Evolutionary conservation across 1,140 invertebrate species (phyloP).

Genomic region (Tetramorium alpestre): DNA sequence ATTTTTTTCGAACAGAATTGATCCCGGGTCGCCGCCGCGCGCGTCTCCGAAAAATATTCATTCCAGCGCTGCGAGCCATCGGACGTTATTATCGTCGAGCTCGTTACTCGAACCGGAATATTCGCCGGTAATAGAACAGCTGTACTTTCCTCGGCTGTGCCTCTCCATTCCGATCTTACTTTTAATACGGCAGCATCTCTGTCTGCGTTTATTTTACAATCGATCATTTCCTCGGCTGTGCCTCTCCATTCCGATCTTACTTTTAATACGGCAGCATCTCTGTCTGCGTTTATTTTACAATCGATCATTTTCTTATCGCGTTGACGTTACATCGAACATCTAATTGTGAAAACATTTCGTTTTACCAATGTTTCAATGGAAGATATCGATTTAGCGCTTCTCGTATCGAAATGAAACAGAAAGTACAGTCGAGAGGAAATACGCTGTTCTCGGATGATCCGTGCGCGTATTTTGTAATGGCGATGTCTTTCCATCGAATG

Average conservation of each 20-base stretch:
- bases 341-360: slow-evolving; percentile 18
- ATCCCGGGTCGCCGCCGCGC: not conserved
- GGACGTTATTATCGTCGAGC: slow-evolving; percentile 45
- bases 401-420: not conserved
- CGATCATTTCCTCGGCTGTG: not conserved
- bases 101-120: slow-evolving; percentile 38
- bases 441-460: slow-evolving; percentile 5
- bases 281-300: not conserved
- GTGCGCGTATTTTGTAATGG: slow-evolving; percentile 5
- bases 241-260: not conserved
- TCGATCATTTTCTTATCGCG: not conserved
- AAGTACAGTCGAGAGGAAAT: not conserved
- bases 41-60: slow-evolving; percentile 55
- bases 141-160: not conserved
- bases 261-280: not conserved
- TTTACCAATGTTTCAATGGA: not conserved
- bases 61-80: slow-evolving; percentile 31
- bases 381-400: slow-evolving; percentile 16
- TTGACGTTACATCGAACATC: not conserved
- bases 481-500: not conserved
- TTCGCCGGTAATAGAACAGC: slow-evolving; percentile 23
- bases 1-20: slow-evolving; percentile 35
- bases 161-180: not conserved
- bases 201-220: not conserved
- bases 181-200: not conserved